Conservation (phyloP, 2,888 invertebrate species). For the Tipula vernalis region DNA sequence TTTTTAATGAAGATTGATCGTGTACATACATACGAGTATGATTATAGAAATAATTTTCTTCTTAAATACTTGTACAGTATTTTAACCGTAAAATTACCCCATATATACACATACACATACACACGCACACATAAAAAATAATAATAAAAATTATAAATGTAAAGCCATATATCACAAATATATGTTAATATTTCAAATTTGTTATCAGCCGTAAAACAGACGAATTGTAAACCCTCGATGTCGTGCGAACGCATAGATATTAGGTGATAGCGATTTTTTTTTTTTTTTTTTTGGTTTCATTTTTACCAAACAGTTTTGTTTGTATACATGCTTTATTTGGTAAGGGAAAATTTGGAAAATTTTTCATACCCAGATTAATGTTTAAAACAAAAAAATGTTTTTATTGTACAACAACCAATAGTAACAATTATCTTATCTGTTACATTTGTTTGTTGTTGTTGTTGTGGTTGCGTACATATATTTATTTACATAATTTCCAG, state of each 20-base stretch:
- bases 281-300: neutral
- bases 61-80: neutral
- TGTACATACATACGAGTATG: neutral
- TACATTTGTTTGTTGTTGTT: neutral
- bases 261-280: constrained; percentile 17
- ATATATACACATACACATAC: neutral
- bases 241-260: constrained; percentile 22
- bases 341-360: neutral
- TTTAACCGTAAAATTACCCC: neutral
- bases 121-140: neutral
- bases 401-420: neutral
- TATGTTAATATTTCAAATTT: constrained; percentile 13
- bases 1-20: neutral
- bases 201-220: constrained; percentile 22
- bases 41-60: neutral
- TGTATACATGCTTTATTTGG: neutral
- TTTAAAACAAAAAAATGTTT: neutral
- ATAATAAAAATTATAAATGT: constrained; percentile 6
- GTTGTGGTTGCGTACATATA: neutral
- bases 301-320: neutral
- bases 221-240: constrained; percentile 17
- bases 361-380: neutral
- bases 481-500: neutral
- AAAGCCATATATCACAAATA: constrained; percentile 12
- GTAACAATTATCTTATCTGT: neutral